These are phyloP conservation scores for Acrocephalus arundinaceus DNA, from an alignment of 2,113 vertebrate genomes.

Conservation along the genomic window DNA sequence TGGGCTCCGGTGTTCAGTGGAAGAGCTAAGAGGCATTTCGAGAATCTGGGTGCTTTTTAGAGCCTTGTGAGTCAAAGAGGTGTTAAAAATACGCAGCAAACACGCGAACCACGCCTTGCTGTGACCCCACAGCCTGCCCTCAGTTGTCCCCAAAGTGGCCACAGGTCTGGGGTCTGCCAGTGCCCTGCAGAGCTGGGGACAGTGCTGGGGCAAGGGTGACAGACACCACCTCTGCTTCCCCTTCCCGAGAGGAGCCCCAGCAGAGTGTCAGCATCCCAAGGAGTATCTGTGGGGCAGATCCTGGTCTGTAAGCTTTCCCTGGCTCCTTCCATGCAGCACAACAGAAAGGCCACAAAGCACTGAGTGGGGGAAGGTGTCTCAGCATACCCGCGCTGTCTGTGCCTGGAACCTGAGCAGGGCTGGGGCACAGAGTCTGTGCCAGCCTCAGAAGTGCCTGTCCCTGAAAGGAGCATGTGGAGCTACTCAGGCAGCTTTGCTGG, in stretches of 20 bases:
- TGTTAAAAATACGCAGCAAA: constrained; percentile 48
- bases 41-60: constrained; percentile 15
- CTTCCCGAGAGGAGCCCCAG: background rate
- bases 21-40: constrained; percentile 29
- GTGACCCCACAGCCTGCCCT: constrained; percentile 9
- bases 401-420: background rate
- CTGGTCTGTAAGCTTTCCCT: background rate
- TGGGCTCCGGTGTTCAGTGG: background rate
- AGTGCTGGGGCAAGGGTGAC: background rate
- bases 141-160: background rate
- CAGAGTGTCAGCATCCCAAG: background rate
- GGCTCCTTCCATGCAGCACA: background rate
- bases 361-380: background rate
- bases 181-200: background rate
- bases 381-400: background rate
- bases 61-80: constrained; percentile 37
- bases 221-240: background rate
- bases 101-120: background rate
- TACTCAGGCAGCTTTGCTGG: background rate
- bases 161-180: constrained; percentile 12
- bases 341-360: background rate
- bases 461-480: background rate
- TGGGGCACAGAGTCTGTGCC: background rate
- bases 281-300: background rate
- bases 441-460: background rate